Conservation (phyloP, 2,888 invertebrate species). For the Vesta saturnalis region DNA sequence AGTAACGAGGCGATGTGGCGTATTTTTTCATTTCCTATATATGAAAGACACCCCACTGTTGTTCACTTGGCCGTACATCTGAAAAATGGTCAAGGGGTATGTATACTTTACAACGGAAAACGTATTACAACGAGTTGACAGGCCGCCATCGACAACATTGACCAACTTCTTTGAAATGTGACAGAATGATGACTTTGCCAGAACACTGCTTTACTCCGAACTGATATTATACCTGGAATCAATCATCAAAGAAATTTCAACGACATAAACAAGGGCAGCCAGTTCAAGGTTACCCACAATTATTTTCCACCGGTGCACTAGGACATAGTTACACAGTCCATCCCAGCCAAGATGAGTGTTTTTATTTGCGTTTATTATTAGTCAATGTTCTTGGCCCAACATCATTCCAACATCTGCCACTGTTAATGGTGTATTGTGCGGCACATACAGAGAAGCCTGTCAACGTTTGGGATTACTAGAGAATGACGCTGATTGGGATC, state of each 20-base stretch:
- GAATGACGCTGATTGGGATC: slow-evolving; percentile 21
- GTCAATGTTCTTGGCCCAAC: too few species aligned
- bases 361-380: too few species aligned
- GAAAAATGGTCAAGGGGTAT: slow-evolving; percentile 38
- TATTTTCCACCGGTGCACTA: too few species aligned
- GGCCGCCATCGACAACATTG: too few species aligned
- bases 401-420: too few species aligned
- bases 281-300: slow-evolving; percentile 24
- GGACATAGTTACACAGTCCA: slow-evolving; percentile 44
- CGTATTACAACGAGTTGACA: too few species aligned
- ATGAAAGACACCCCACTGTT: slow-evolving; percentile 47
- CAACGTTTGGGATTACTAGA: too few species aligned
- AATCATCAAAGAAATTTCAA: slow-evolving; percentile 31
- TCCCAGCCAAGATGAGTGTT: too few species aligned
- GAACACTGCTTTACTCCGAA: slow-evolving; percentile 31
- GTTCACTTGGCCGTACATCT: slow-evolving; percentile 45
- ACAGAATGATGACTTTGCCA: slow-evolving; percentile 34
- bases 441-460: slow-evolving; percentile 35
- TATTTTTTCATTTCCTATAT: too few species aligned
- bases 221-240: slow-evolving; percentile 35
- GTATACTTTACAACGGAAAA: too few species aligned
- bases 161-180: slow-evolving; percentile 40
- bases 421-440: slow-evolving; percentile 30
- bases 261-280: slow-evolving; percentile 22
- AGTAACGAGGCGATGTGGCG: too few species aligned